These are phyloP conservation scores for Pedetes capensis DNA, from an alignment of 2,113 vertebrate genomes.

Conservation along the genomic window DNA sequence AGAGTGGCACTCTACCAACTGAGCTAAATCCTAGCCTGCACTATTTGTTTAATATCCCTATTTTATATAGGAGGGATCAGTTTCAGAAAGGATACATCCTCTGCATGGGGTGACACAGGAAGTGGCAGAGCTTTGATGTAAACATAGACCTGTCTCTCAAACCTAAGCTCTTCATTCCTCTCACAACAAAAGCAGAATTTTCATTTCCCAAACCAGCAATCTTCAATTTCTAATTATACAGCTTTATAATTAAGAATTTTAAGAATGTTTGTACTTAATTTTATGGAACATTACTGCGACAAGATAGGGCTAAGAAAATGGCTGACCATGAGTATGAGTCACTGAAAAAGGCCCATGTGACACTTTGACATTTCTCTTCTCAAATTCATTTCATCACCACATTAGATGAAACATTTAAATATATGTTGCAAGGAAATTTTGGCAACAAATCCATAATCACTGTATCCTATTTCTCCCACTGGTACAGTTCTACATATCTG, in stretches of 20 bases:
- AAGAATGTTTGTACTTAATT: neutral
- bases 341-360: neutral
- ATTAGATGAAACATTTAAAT: neutral
- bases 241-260: neutral
- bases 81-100: neutral
- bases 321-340: neutral
- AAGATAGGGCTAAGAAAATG: neutral
- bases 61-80: neutral
- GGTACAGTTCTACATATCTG: neutral
- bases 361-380: neutral
- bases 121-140: neutral
- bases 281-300: neutral
- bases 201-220: neutral
- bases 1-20: too few species aligned
- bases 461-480: neutral
- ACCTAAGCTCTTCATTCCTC: neutral
- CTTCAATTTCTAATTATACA: neutral
- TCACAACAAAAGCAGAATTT: neutral
- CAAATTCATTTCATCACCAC: neutral
- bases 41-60: neutral
- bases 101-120: neutral
- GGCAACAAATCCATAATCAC: neutral
- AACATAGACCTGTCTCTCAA: neutral
- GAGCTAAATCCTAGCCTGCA: too few species aligned
- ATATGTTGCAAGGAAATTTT: neutral